Evolutionary conservation across 2,113 vertebrate genomes (phyloP).

Genomic region (Cryptotis parvus): DNA sequence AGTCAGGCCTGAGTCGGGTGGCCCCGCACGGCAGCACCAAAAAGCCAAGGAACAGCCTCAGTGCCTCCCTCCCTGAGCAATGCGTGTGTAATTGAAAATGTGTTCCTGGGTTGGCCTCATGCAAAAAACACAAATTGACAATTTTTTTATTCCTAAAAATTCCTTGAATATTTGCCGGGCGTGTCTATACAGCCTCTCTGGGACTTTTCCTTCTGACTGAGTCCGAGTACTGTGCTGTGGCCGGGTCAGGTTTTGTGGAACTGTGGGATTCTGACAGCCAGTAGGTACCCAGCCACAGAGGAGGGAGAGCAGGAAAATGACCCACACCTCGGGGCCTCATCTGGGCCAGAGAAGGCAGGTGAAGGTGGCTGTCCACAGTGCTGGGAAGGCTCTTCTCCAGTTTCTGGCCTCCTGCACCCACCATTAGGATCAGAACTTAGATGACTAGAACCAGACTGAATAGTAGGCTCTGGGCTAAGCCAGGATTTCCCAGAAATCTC

Average conservation of each 20-base stretch:
- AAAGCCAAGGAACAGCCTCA: background rate
- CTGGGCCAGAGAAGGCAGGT: background rate
- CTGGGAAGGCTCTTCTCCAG: background rate
- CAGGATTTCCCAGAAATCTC: background rate
- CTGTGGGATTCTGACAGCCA: slow-evolving; percentile 39
- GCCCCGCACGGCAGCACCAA: background rate
- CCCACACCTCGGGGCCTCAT: background rate
- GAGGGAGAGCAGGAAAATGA: background rate
- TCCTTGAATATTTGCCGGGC: slow-evolving; percentile 80
- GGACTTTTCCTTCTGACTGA: slow-evolving; percentile 39
- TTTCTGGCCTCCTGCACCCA: too few species aligned
- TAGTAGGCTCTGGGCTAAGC: background rate
- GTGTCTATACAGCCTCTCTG: slow-evolving; percentile 72
- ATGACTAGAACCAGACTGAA: background rate
- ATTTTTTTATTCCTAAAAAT: slow-evolving; percentile 77
- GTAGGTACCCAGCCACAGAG: background rate
- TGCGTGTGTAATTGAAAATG: slow-evolving; percentile 78
- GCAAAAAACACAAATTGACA: slow-evolving; percentile 79
- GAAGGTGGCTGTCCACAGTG: too few species aligned
- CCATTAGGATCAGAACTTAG: background rate
- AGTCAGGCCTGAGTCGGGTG: slow-evolving; percentile 62
- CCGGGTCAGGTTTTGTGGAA: slow-evolving; percentile 30
- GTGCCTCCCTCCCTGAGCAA: slow-evolving; percentile 75
- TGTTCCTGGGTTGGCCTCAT: slow-evolving; percentile 75
- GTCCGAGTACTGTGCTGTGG: background rate